Base-by-base conservation (phyloP, 2,888 invertebrate species). In the Lydus trimaculatus region DNA sequence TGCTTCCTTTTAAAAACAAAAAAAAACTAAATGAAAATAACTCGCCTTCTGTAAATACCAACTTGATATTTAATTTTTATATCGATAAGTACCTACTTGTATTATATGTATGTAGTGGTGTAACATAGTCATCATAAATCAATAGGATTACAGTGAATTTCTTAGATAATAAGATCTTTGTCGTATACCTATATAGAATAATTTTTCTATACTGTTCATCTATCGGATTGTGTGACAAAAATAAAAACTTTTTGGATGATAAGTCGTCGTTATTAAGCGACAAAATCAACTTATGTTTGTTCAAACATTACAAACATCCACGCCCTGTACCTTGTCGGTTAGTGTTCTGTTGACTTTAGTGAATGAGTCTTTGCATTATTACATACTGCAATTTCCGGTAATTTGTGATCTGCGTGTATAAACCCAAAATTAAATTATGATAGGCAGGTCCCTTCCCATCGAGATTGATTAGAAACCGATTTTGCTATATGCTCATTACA, bases 401-500 rank as follows among this genome's bases (percentile, higher is more conserved):
- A 73, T 71, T 73, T 73, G 72, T 69, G 72, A 71, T 64, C 71
- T 63, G 69, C 71, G 67, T 73, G 73, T 71, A 68, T 72, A 69
- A 71, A 72, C 70, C 69, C 66, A 64, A 69, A 72, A 73, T 72
- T 72, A 69, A 73, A 73, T 73, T 72, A 71, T 71, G 67, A 62
- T 65, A 63, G 61, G 9, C 36, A 39, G 17, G 20, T 61, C 61
- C 31, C 59, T 59, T 11, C 59, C 60, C 33, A 61, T 11, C 13
- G 56, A 25, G 23, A 56, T 23, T 15, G n/a, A 17, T 2, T 13
- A 23, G 25, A 13, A 56, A 25, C 2, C 48, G 48, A 48, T 48
- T 48, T 23, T 20, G 9, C 7, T 48, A 11, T 33, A 15, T 3
- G 13, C 15, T 36, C 15, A 15, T 15, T 36, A 15, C 15, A 15